Conservation (phyloP, 1,140 invertebrate genomes). For the Drosophila parvula region DNA sequence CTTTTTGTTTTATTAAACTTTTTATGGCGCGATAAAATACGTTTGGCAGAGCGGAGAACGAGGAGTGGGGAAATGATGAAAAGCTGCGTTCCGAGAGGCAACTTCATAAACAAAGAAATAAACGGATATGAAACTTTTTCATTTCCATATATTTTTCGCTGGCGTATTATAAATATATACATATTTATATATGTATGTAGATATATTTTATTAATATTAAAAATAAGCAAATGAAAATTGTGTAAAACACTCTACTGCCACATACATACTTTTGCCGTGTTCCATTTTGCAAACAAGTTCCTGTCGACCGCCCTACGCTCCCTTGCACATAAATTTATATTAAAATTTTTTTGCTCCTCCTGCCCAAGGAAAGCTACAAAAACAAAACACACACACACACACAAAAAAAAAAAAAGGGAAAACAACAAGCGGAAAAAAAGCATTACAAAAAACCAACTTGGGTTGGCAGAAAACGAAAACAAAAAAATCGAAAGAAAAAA, state of each 20-base stretch:
- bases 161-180: not conserved
- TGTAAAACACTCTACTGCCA: conserved; percentile 17
- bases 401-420: conserved; percentile 27
- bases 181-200: not conserved
- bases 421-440: conserved; percentile 19
- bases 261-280: conserved; percentile 27
- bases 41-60: conserved; percentile 3
- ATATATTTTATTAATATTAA: conserved; percentile 25
- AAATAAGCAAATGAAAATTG: conserved; percentile 36
- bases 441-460: conserved; percentile 29
- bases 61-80: not conserved
- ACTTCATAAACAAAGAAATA: conserved; percentile 38
- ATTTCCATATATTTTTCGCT: conserved; percentile 11
- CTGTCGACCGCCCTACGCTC: not conserved
- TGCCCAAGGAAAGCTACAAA: conserved; percentile 63
- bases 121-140: conserved; percentile 46
- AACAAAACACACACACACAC: conserved; percentile 35
- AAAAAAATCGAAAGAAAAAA: conserved; percentile 36
- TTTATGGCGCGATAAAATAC: conserved; percentile 43
- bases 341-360: conserved; percentile 62
- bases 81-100: conserved; percentile 6
- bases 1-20: conserved; percentile 31
- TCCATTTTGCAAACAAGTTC: conserved; percentile 40
- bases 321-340: conserved; percentile 74
- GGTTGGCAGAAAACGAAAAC: conserved; percentile 16